Evolutionary conservation across 1,140 invertebrate species (phyloP), one percentile per base, ranked within the genome.

Genomic region (Drosophila nannoptera): DNA sequence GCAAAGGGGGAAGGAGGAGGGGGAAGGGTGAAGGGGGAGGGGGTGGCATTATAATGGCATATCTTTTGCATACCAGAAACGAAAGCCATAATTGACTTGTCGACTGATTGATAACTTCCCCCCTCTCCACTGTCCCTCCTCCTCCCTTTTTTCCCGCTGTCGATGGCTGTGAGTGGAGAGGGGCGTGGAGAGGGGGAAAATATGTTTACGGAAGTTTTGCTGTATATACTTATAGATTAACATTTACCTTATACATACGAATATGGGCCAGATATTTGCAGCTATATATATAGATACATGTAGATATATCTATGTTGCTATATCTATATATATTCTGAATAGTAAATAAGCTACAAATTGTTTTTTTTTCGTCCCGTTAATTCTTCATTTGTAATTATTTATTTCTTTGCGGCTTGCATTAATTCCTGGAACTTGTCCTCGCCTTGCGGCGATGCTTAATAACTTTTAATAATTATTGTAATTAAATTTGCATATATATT

Each of bases 61-160:
- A 67, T 67, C 49, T 46, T 61, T 32, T 42, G 49, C 65, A 62
- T 54, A 56, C 66, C 66, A 56, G 35, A 56, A 49, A 42, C 42
- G 43, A 33, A 49, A 56, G 49, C 33, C n/a, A 22, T 68, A 55
- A 69, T 56, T 69, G 38, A 29, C 1, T 7, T 31, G 46, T 50
- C 50, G 40, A 35, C 40, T 58, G 7, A 58, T 42, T 58, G 62
- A 54, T 48, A 48, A 53, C 29, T 8, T 16, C 32, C 22, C 22
- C 22, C 22, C 22, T 22, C 3, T 22, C 3, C 22, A 1, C 22
- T 22, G 1, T 22, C 3, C 22, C 22, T 3, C 22, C 22, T 22
- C 3, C 3, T 22, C 22, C 22, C 3, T 22, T 22, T 22, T 22
- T 22, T 22, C 3, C 1, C 22, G 22, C 22, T 22, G 22, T 22